These are phyloP conservation scores for Drosophila simulans DNA, from an alignment of 1,140 invertebrate species.

Conservation along the genomic window DNA sequence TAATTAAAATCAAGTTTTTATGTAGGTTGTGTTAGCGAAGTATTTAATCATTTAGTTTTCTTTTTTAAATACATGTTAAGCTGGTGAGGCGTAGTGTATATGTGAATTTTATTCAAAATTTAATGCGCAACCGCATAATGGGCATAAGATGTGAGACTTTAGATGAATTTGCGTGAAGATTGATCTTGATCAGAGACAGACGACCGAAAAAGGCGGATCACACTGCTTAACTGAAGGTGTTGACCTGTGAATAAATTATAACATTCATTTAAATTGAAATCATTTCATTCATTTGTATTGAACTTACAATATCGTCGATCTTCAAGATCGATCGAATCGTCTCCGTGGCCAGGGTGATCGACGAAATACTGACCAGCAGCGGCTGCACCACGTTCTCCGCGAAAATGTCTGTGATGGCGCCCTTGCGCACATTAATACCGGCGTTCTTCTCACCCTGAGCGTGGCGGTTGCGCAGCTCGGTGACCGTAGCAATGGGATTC, in stretches of 20 bases:
- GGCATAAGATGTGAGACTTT: slow-evolving; percentile 41
- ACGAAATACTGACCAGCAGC: slow-evolving; percentile 96
- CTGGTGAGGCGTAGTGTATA: slow-evolving; percentile 62
- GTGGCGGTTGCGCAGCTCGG: slow-evolving; percentile 97
- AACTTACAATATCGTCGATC: slow-evolving; percentile 98
- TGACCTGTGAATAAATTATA: slow-evolving; percentile 54
- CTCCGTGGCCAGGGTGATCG: slow-evolving; percentile 97
- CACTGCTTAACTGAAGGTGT: slow-evolving; percentile 73
- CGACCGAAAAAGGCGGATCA: background rate
- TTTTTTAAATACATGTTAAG: slow-evolving; percentile 60
- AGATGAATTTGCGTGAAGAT: slow-evolving; percentile 62
- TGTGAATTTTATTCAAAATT: slow-evolving; percentile 76
- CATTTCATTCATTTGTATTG: too few species aligned
- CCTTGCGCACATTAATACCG: slow-evolving; percentile 99
- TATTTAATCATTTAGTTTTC: slow-evolving; percentile 48
- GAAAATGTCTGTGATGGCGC: slow-evolving; percentile 97
- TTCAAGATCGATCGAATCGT: slow-evolving; percentile 99
- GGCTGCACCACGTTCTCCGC: slow-evolving; percentile 99
- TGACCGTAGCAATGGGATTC: slow-evolving; percentile 98
- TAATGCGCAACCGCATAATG: slow-evolving; percentile 51
- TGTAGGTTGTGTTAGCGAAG: slow-evolving; percentile 44
- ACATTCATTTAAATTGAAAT: too few species aligned
- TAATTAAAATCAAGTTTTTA: background rate
- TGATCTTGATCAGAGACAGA: slow-evolving; percentile 40
- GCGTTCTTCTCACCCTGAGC: slow-evolving; percentile 92